Conservation (phyloP, 2,113 vertebrate species). For the Caranx ignobilis region DNA sequence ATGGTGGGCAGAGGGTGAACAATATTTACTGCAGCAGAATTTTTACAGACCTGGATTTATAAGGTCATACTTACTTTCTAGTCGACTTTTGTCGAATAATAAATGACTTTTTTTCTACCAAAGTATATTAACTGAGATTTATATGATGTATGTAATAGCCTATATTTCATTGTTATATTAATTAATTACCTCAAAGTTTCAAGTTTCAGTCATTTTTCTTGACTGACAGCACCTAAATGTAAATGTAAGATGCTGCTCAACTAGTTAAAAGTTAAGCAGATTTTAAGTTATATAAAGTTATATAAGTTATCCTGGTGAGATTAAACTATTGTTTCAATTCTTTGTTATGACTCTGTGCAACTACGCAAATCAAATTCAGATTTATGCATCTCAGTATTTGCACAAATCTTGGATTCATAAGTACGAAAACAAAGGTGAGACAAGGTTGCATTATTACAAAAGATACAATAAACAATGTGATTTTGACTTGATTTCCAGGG, state of each 20-base stretch:
- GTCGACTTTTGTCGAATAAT: too few species aligned
- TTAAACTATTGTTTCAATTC: neutral
- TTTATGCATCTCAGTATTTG: neutral
- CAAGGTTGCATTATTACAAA: neutral
- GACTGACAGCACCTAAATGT: neutral
- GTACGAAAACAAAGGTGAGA: neutral
- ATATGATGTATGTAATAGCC: neutral
- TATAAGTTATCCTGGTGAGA: neutral
- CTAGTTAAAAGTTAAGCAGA: neutral
- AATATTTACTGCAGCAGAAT: neutral
- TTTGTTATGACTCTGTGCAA: neutral
- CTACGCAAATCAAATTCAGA: neutral
- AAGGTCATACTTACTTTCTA: neutral
- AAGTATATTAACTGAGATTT: neutral
- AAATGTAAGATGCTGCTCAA: neutral
- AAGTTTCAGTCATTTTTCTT: neutral
- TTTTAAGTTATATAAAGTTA: neutral
- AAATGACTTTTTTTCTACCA: neutral
- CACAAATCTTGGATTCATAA: neutral
- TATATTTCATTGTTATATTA: neutral
- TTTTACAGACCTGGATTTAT: neutral
- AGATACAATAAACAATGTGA: neutral
- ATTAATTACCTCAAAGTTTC: neutral
- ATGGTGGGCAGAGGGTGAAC: neutral
- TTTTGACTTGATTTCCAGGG: neutral